Conservation (phyloP, 1,140 invertebrate genomes). For the Dysdera silvatica region DNA sequence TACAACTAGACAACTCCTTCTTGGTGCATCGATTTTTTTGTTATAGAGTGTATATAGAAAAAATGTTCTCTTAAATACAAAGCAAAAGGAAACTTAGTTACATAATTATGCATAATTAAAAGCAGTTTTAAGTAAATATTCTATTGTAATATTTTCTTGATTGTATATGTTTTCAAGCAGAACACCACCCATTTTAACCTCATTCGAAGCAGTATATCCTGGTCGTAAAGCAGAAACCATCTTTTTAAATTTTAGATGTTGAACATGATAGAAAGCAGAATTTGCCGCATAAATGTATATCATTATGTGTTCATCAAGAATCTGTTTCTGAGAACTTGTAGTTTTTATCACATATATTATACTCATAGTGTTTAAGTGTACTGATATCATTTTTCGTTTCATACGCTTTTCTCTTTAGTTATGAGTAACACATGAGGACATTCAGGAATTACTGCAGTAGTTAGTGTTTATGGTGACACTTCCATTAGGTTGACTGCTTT, state of each 20-base stretch:
- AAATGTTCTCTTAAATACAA: no score
- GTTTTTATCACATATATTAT: background rate
- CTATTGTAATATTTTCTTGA: no score
- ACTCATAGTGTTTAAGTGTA: background rate
- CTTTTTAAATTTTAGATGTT: background rate
- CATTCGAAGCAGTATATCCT: background rate
- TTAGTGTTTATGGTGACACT: background rate
- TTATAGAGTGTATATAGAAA: no score
- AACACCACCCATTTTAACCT: background rate
- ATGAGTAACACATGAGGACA: background rate
- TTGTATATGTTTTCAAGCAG: background rate
- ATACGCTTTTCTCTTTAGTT: background rate
- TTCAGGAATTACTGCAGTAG: no score
- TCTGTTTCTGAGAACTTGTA: background rate
- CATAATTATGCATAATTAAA: no score
- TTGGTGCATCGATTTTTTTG: no score
- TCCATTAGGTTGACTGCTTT: no score
- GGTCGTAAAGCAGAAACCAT: background rate
- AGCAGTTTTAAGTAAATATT: no score
- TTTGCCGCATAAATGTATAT: background rate
- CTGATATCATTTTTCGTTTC: background rate
- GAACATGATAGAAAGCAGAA: background rate
- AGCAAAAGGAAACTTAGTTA: no score
- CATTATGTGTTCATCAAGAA: background rate
- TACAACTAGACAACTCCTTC: no score